Percentiles rank a stretch among this genome's conserved stretches.
Evolutionary conservation across 2,113 vertebrate genomes (phyloP).

Genomic region (Platichthys stellatus): DNA sequence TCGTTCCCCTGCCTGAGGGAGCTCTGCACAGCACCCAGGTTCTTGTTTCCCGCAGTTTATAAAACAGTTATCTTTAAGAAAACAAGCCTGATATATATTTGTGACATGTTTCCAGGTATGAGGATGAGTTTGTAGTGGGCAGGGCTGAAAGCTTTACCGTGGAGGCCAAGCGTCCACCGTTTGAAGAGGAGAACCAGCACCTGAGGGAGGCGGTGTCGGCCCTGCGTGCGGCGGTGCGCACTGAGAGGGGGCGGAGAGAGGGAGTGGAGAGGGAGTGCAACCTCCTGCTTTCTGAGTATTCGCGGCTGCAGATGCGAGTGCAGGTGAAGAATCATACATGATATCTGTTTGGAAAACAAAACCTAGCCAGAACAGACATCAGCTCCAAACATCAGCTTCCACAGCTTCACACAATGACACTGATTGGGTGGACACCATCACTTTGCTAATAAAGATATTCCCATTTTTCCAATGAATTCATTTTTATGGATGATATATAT

Average conservation of each 20-base stretch:
- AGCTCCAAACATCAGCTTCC: too few species aligned
- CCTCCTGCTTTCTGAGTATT: constrained; percentile 88
- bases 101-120: constrained; percentile 54
- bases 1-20: constrained; percentile 96
- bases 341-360: background rate
- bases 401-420: too few species aligned
- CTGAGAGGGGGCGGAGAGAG: constrained; percentile 91
- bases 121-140: constrained; percentile 72
- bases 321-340: constrained; percentile 45
- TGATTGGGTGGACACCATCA: too few species aligned
- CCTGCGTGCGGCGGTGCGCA: constrained; percentile 87
- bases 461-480: too few species aligned
- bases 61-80: too few species aligned
- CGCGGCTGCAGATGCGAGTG: constrained; percentile 88
- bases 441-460: too few species aligned
- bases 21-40: constrained; percentile 89
- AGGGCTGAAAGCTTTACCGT: constrained; percentile 76
- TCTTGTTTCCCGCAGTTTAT: background rate
- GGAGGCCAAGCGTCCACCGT: constrained; percentile 85
- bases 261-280: constrained; percentile 90
- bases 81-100: background rate
- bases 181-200: constrained; percentile 92
- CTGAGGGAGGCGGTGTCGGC: constrained; percentile 90
- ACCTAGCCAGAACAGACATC: background rate
- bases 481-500: too few species aligned